A percentile compares a stretch with the other conserved stretches of the same genome.
These are phyloP conservation scores for Urosaurus nigricauda DNA, from an alignment of 2,797 vertebrate genomes.

Conservation along the genomic window DNA sequence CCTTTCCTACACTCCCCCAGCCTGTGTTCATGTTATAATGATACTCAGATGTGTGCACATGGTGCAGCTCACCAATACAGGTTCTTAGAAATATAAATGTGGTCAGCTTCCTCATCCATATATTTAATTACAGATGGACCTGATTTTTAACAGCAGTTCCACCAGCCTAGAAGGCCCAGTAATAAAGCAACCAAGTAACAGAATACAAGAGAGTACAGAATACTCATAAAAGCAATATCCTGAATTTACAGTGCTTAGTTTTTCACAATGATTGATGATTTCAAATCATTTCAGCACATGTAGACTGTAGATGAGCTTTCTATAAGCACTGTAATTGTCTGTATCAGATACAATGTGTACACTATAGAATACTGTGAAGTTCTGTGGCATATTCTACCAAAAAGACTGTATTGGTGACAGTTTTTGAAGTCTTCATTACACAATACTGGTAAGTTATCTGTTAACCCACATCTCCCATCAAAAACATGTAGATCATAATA, in stretches of 20 bases:
- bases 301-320: neutral
- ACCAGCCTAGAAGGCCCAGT: neutral
- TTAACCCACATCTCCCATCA: neutral
- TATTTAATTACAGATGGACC: neutral
- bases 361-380: neutral
- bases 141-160: neutral
- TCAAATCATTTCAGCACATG: neutral
- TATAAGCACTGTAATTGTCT: neutral
- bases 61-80: neutral
- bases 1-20: neutral
- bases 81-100: neutral
- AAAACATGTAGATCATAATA: neutral
- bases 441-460: neutral
- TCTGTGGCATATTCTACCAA: neutral
- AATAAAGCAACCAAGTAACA: neutral
- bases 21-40: neutral
- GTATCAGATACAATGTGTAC: neutral
- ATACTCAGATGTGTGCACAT: neutral
- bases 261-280: neutral
- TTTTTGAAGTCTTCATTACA: constrained; percentile 8
- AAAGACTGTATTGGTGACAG: neutral
- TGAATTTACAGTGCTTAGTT: neutral
- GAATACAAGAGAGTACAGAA: neutral
- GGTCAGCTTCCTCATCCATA: neutral
- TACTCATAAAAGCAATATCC: neutral